Conservation (phyloP, 2,113 vertebrate genomes). For the Spheniscus mendiculus region DNA sequence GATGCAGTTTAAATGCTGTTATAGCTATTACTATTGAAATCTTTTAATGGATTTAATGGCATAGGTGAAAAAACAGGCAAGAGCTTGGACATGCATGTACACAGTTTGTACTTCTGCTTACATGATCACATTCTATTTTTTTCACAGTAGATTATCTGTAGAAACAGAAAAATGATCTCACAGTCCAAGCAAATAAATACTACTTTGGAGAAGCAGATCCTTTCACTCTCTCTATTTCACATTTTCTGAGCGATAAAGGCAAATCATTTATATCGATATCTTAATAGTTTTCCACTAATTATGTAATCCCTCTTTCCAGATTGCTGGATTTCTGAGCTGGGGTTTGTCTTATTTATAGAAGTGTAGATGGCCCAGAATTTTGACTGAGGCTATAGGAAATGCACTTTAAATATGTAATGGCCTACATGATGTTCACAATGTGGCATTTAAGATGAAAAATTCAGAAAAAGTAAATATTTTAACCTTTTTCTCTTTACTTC, state of each 20-base stretch:
- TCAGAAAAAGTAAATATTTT: background rate
- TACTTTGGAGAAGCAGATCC: background rate
- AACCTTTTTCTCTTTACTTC: background rate
- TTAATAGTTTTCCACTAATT: background rate
- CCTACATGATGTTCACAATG: background rate
- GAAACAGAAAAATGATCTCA: background rate
- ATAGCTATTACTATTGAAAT: background rate
- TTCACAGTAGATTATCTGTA: background rate
- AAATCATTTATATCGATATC: background rate
- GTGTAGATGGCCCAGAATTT: background rate
- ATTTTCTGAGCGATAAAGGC: background rate
- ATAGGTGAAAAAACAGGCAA: background rate
- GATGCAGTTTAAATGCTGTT: background rate
- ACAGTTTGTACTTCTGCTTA: background rate
- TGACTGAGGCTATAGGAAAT: background rate
- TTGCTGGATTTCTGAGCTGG: background rate
- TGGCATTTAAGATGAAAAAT: background rate
- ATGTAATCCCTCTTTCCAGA: background rate
- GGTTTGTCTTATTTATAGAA: background rate
- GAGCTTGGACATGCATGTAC: rapidly evolving
- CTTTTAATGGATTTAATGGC: background rate
- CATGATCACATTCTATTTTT: background rate
- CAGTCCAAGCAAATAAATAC: background rate
- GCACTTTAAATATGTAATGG: background rate
- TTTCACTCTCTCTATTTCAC: background rate